Base-by-base conservation (phyloP, 2,113 vertebrate species). In the Anser cygnoides region DNA sequence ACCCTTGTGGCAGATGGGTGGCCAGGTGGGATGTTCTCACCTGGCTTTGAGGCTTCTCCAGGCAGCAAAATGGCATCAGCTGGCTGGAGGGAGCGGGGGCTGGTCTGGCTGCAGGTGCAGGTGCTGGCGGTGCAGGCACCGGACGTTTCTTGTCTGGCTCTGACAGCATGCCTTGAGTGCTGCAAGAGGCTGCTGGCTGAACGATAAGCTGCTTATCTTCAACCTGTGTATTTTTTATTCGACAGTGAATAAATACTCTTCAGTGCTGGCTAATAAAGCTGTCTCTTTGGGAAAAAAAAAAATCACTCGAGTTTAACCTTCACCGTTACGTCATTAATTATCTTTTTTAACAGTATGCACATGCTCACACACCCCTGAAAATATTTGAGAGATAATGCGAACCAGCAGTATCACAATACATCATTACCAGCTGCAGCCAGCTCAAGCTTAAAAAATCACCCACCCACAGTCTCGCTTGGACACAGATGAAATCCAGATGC, bases 401-500 rank as follows among this genome's bases (percentile, higher is more conserved):
- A 39, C 33, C 21, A 57, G 83, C 79, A 80, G 43, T 39, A n/a
- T 75, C 85, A 83, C 73, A 79, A 54, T 80, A 90, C 59, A 16
- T 57, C 37, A 19, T 41, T 39, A 55, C 73, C 90, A 89, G 81
- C 74, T 84, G 90, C 81, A 91, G 73, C 46, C 80, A 78, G 74
- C 84, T 54, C 43, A 25, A 13, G 41, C 74, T 50, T 79, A 22
- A 75, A 89, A 31, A 41, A 54, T 91, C 75, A 85, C 63, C 50
- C 49, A 83, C 23, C 44, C 67, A 35, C 0, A 1, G 13, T 8
- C 41, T 92, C 59, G 4, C 72, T 73, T 1, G 22, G 44, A n/a
- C 70, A 67, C 59, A 83, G 92, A 90, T 86, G 88, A 92, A 86
- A 92, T 83, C 92, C 95, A 93, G 88, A 85, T 88, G 88, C 49